A percentile compares a stretch with the other conserved stretches of the same genome.
These are phyloP conservation scores for Emmelina monodactyla DNA, from an alignment of 2,888 invertebrate genomes.

Conservation along the genomic window DNA sequence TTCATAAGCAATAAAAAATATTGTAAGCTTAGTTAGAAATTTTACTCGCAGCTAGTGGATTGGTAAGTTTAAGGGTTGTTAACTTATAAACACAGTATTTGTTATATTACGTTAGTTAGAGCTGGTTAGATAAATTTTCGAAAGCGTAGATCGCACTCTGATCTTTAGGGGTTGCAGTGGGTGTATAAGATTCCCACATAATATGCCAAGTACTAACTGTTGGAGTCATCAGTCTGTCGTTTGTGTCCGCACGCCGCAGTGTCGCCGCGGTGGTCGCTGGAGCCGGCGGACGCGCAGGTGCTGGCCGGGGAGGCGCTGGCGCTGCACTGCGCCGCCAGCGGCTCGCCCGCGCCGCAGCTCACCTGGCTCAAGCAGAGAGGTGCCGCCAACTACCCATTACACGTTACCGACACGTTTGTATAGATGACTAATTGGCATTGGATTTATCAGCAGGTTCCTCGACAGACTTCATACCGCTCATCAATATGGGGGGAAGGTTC, in stretches of 20 bases:
- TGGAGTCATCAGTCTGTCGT: too few relatives aligned
- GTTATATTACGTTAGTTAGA: too few relatives aligned
- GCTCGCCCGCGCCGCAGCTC: conserved; percentile 76
- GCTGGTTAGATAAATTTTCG: too few relatives aligned
- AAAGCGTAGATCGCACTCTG: too few relatives aligned
- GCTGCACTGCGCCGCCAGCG: conserved; percentile 77
- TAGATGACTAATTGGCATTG: not conserved
- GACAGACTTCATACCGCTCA: conserved; percentile 73
- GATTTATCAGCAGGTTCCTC: conserved; percentile 55
- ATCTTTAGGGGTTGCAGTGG: too few relatives aligned
- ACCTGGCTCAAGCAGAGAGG: conserved; percentile 79
- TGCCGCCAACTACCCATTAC: conserved; percentile 23
- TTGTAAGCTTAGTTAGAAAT: too few relatives aligned
- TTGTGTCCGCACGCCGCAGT: conserved; percentile 72
- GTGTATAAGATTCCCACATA: too few relatives aligned
- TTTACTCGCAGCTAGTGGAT: too few relatives aligned
- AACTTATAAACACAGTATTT: too few relatives aligned
- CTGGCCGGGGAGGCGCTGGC: conserved; percentile 74
- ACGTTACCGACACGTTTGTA: not conserved
- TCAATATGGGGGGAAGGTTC: conserved; percentile 67
- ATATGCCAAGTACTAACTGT: too few relatives aligned
- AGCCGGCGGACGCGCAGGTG: conserved; percentile 76
- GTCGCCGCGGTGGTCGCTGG: conserved; percentile 78
- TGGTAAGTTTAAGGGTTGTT: too few relatives aligned
- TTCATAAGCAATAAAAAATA: too few relatives aligned